A percentile compares a stretch with the other conserved stretches of the same genome.
Evolutionary conservation across 2,888 invertebrate species (phyloP).

Genomic region (Ophion ellenae): DNA sequence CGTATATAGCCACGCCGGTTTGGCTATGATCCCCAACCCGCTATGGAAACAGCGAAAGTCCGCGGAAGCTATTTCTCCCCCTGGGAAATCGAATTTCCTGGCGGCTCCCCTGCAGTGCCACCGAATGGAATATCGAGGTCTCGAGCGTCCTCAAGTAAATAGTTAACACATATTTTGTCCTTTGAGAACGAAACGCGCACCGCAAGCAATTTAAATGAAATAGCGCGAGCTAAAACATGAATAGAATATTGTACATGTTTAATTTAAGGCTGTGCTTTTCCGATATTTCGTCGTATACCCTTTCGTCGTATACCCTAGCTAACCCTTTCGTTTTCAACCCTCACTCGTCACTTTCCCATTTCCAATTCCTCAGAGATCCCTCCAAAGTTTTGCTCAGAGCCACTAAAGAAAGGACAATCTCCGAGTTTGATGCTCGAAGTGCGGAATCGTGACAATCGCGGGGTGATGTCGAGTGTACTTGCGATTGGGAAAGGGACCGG

Average conservation of each 20-base stretch:
- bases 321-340: background rate
- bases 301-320: background rate
- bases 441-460: background rate
- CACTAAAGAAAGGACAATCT: background rate
- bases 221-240: background rate
- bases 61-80: slow-evolving; percentile 29
- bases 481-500: background rate
- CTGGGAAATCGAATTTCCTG: slow-evolving; percentile 47
- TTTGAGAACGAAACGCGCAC: background rate
- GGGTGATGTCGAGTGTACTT: background rate
- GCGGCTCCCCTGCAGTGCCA: background rate
- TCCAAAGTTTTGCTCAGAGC: background rate
- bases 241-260: background rate
- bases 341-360: background rate
- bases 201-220: slow-evolving; percentile 4
- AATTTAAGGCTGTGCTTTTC: background rate
- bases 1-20: slow-evolving; percentile 5
- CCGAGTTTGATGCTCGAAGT: background rate
- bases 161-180: slow-evolving; percentile 15
- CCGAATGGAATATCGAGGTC: background rate
- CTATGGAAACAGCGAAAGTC: slow-evolving; percentile 1
- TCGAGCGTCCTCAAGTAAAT: background rate
- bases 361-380: background rate
- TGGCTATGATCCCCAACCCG: slow-evolving; percentile 14
- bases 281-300: background rate